phyloP scores from a whole-genome alignment of 2,113 vertebrate species.

The Dunckerocampus dactyliophorus region DNA sequence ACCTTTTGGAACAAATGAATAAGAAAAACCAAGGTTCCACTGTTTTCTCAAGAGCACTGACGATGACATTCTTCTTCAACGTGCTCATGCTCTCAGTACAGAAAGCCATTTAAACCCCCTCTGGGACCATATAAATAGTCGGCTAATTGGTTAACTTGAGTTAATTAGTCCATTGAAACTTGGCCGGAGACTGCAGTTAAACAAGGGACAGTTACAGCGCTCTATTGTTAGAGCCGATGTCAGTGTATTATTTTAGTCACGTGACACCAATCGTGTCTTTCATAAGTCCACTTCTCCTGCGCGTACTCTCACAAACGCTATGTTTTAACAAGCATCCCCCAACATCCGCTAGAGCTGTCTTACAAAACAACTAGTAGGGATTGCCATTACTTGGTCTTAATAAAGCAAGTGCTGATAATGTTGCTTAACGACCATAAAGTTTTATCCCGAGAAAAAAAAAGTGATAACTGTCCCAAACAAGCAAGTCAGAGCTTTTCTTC shows the following conservation, averaged over 20 bases:
- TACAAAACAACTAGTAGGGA: too few species aligned
- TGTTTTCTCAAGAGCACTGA: not conserved
- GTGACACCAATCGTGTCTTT: not conserved
- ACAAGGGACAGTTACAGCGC: conserved; percentile 30
- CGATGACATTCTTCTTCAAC: not conserved
- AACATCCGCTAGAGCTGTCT: too few species aligned
- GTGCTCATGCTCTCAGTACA: conserved; percentile 12
- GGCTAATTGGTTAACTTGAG: conserved; percentile 63
- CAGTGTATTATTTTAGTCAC: not conserved
- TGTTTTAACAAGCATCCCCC: too few species aligned
- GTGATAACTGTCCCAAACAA: too few species aligned
- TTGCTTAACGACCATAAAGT: too few species aligned
- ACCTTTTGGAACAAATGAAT: not conserved
- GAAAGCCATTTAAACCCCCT: conserved; percentile 48
- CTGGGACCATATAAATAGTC: conserved; percentile 50
- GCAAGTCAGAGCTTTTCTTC: too few species aligned
- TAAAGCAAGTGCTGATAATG: too few species aligned
- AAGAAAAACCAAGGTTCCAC: not conserved
- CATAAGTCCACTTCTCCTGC: not conserved
- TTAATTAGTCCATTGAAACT: conserved; percentile 56
- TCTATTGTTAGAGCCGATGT: conserved; percentile 39
- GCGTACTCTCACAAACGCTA: too few species aligned
- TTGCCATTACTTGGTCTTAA: too few species aligned
- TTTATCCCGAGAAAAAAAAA: too few species aligned
- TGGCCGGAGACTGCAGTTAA: conserved; percentile 29